phyloP scores from a whole-genome alignment of 2,113 vertebrate genomes.

The Amazona vittata region DNA sequence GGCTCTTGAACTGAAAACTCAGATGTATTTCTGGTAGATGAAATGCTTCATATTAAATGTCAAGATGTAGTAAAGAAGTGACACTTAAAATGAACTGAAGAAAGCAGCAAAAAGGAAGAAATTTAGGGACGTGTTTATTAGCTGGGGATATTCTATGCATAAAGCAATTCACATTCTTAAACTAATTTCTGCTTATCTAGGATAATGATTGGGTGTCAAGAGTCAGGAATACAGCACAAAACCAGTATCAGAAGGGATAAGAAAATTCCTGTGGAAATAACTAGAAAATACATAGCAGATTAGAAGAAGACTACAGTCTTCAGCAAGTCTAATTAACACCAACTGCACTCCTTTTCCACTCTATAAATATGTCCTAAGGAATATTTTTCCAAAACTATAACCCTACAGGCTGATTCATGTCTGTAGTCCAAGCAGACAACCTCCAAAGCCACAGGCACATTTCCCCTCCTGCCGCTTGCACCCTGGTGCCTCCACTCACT shows the following conservation, averaged over 20 bases:
- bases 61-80: slow-evolving; percentile 50
- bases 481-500: accelerated
- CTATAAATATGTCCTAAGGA: neutral
- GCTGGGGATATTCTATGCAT: neutral
- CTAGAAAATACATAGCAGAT: neutral
- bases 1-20: slow-evolving; percentile 32
- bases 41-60: slow-evolving; percentile 64
- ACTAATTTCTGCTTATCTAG: neutral
- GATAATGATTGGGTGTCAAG: neutral
- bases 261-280: neutral
- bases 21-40: slow-evolving; percentile 43
- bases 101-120: neutral
- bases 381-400: neutral
- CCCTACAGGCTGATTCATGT: neutral
- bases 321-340: neutral
- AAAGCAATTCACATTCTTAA: neutral
- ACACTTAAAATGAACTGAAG: slow-evolving; percentile 53
- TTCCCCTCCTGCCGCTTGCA: neutral
- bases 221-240: neutral
- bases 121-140: slow-evolving; percentile 34
- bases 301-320: neutral
- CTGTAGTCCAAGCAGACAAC: neutral
- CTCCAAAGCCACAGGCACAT: accelerated
- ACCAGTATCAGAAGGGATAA: neutral
- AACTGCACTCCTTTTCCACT: neutral